phyloP scores from a whole-genome alignment of 1,140 invertebrate genomes.

The Hycleus phaleratus region DNA sequence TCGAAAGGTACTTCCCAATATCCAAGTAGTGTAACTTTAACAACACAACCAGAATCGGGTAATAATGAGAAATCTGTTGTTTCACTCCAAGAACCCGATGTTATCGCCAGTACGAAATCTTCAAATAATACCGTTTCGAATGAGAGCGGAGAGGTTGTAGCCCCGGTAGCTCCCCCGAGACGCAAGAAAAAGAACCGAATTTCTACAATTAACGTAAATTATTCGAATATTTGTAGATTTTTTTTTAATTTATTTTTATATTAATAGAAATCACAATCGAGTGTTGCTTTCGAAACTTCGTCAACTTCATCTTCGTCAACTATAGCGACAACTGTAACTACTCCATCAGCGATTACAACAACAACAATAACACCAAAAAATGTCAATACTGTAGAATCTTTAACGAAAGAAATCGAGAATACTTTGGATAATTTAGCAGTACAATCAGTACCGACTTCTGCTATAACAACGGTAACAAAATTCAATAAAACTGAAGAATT shows the following conservation, averaged over 20 bases:
- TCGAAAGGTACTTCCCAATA: constrained; percentile 34
- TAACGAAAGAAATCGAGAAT: constrained; percentile 65
- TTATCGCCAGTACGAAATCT: constrained; percentile 86
- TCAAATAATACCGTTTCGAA: constrained; percentile 11
- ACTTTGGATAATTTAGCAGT: too few relatives aligned
- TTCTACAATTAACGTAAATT: too few relatives aligned
- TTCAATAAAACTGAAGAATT: too few relatives aligned
- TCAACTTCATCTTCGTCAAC: too few relatives aligned
- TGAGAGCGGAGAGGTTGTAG: constrained; percentile 10
- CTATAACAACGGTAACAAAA: too few relatives aligned
- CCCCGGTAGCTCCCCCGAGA: constrained; percentile 73
- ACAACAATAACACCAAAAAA: constrained; percentile 47
- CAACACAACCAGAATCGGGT: constrained; percentile 3
- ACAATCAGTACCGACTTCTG: too few relatives aligned
- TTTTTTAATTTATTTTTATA: background rate
- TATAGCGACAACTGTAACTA: too few relatives aligned
- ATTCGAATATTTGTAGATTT: too few relatives aligned
- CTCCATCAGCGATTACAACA: too few relatives aligned
- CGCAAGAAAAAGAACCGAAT: constrained; percentile 65
- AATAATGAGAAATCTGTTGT: constrained; percentile 12
- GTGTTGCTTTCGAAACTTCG: constrained; percentile 19
- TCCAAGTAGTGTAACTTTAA: constrained; percentile 32
- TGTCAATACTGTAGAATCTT: constrained; percentile 69
- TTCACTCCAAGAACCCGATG: constrained; percentile 74
- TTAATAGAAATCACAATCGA: constrained; percentile 31